Conservation (phyloP, 2,888 invertebrate genomes). For the Erynnis tages region DNA sequence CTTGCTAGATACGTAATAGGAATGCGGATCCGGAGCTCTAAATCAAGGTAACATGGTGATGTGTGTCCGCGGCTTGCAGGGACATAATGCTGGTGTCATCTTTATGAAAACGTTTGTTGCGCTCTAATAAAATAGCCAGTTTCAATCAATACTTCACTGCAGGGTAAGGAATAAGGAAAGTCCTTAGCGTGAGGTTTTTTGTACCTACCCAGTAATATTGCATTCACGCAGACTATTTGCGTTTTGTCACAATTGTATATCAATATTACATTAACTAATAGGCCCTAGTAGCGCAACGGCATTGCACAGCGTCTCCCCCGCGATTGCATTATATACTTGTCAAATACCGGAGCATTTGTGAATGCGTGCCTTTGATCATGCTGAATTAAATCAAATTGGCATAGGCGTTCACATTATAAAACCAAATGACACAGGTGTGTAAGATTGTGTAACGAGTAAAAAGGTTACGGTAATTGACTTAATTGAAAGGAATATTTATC, state of each 20-base stretch:
- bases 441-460: too few relatives aligned
- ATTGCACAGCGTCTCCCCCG: slow-evolving; percentile 16
- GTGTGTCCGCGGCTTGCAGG: slow-evolving; percentile 34
- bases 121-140: too few relatives aligned
- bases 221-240: too few relatives aligned
- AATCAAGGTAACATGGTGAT: slow-evolving; percentile 72
- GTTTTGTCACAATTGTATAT: too few relatives aligned
- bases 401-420: slow-evolving; percentile 11
- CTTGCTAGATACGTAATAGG: slow-evolving; percentile 57
- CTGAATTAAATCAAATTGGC: slow-evolving; percentile 13
- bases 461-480: too few relatives aligned
- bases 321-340: slow-evolving; percentile 17
- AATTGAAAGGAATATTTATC: too few relatives aligned
- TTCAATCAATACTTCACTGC: too few relatives aligned
- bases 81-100: slow-evolving; percentile 41
- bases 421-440: slow-evolving; percentile 3
- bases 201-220: too few relatives aligned
- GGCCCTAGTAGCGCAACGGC: slow-evolving; percentile 11
- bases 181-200: too few relatives aligned
- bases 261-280: too few relatives aligned
- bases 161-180: too few relatives aligned
- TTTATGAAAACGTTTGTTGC: slow-evolving; percentile 27
- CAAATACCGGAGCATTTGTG: slow-evolving; percentile 12
- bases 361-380: slow-evolving; percentile 13
- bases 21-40: slow-evolving; percentile 76